Conservation (phyloP, 2,888 invertebrate genomes). For the Synergus gifuensis region DNA sequence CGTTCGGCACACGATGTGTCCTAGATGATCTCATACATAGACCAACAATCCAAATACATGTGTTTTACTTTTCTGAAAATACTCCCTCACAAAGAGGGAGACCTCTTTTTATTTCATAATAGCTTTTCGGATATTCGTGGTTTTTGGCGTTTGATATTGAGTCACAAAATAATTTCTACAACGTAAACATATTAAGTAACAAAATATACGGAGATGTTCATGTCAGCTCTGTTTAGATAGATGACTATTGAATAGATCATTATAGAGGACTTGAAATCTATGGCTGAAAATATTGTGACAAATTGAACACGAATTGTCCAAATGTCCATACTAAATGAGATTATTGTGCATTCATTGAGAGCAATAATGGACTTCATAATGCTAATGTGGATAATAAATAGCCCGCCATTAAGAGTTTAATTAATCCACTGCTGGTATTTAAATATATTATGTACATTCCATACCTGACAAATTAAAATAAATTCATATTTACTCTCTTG, state of each 20-base stretch:
- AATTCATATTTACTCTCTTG: slow-evolving; percentile 3
- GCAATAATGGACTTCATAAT: not conserved
- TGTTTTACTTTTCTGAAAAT: slow-evolving; percentile 3
- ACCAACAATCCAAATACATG: not conserved
- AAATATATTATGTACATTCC: slow-evolving; percentile 7
- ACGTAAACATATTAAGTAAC: not conserved
- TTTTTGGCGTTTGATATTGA: not conserved
- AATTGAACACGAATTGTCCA: not conserved
- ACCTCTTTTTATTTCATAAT: not conserved
- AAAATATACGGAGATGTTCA: not conserved
- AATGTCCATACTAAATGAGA: not conserved
- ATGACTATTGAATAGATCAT: not conserved
- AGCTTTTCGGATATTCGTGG: not conserved
- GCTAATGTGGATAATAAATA: slow-evolving; percentile 3
- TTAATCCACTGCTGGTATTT: slow-evolving; percentile 28
- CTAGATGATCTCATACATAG: slow-evolving; percentile 33
- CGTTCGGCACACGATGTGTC: slow-evolving; percentile 59
- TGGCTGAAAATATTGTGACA: not conserved
- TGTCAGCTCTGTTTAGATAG: not conserved
- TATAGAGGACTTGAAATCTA: not conserved
- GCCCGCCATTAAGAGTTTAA: slow-evolving; percentile 23
- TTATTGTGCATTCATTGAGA: not conserved
- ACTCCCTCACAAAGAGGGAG: not conserved
- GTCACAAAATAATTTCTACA: not conserved
- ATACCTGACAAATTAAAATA: slow-evolving; percentile 23